Evolutionary conservation across 2,797 vertebrate genomes (phyloP), one percentile per base, ranked within the genome.

Genomic region (Squalus acanthias): DNA sequence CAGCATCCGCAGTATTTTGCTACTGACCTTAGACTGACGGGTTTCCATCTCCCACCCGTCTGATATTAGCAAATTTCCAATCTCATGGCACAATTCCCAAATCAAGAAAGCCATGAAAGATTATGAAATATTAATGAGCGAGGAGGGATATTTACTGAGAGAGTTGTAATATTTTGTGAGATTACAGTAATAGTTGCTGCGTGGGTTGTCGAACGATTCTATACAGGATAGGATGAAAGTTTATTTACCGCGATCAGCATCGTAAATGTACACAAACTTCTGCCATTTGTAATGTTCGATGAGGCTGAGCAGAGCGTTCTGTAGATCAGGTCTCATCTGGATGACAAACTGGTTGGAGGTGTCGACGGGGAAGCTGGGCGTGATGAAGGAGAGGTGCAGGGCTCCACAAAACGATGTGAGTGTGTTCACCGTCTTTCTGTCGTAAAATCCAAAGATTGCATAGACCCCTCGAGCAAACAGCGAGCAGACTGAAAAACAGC

Each of bases 401-500:
- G 99, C 99, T 65, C 99, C 99, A 0, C 99, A 99, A 98, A 99
- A 99, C 74, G 99, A 99, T 17, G 99, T 99, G 96, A 99, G 99
- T 99, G 99, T 99, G 98, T 99, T 99, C 97, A 99, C 99, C 0
- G 99, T 99, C 97, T 99, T 99, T 96, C 99, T 98, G 98, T 99
- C 99, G 0, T 99, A 99, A 97, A 99, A 98, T 9, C 99, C 99
- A n/a, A 99, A 99, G 98, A 99, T 99, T 98, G 99, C 99, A 0
- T 99, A 99, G 97, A 99, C 99, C 7, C 99, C 99, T 98, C 99
- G 99, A 97, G 99, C 99, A 98, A 99, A 99, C 98, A 99, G 99
- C 0, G 99, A 99, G 97, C 99, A 99, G 98, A 99, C 99, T 99
- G 97, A 93, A 93, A 96, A 82, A 82, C 26, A 17, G 79, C 91